Base-by-base conservation (phyloP, 2,113 vertebrate genomes). In the Coptodon bakossiorum region DNA sequence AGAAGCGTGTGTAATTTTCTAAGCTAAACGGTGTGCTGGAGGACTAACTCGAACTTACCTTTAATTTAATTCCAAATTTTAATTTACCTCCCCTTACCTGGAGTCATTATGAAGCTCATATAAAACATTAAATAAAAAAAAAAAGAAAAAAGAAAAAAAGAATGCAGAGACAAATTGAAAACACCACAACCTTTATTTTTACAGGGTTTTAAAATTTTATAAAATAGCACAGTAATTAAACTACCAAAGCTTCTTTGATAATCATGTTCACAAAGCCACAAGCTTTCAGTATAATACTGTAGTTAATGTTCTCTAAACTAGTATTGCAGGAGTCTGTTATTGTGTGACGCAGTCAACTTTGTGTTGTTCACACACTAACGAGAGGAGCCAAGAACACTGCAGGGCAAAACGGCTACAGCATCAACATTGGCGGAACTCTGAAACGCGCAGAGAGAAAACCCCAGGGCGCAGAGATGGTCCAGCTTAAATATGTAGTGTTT, bases 151-250 rank as follows among this genome's bases (percentile, higher is more conserved):
- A 9, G 11, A 27, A 52, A 6, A 17, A 83, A 50, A 82, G 3
- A 13, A 78, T 3, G 2, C 29, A 79, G 7, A 91, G 24, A 53
- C 76, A 34, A 79, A 86, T 83, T 92, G 94, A 95, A 94, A 94
- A 94, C 90, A 90, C 88, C 73, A 59, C 90, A 88, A 91, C 68
- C 79, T 95, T 95, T 95, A 95, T 96, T 95, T 94, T 85, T 22
- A 92, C 79, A 76, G 40, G 91, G 86, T 89, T 91, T 93, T 90
- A 52, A 90, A 91, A 89, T 83, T 63, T 91, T 94, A 94, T 91
- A 95, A 95, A 96, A 95, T 85, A 91, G 38, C 86, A 93, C 92
- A 92, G 93, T 91, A 90, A 93, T 92, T 88, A 92, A 81, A 81
- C 93, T 91, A 94, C 68, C 84, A 92, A 92, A 87, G 92, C 83